Conservation (phyloP, 1,140 invertebrate genomes). For the Heliconius hermathena region DNA sequence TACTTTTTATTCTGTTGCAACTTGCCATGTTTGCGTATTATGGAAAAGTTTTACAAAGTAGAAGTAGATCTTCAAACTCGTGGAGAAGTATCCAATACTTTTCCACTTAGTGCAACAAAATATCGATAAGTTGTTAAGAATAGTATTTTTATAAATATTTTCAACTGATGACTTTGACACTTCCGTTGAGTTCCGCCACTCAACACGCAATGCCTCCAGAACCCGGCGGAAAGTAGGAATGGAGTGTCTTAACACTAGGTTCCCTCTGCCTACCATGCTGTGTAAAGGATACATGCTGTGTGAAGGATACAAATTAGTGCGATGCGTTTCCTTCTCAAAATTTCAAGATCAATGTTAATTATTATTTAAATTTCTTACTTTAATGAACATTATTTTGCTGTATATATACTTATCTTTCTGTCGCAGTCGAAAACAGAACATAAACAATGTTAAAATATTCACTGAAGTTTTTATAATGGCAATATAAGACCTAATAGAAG, state of each 20-base stretch:
- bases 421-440: not conserved
- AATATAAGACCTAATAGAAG: not conserved
- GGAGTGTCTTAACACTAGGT: no score
- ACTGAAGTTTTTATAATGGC: not conserved
- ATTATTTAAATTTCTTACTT: no score
- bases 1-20: slow-evolving; percentile 14
- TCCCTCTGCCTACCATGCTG: no score
- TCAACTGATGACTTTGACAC: not conserved
- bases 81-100: not conserved
- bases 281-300: no score
- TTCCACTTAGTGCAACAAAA: slow-evolving; percentile 11
- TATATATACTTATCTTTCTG: no score
- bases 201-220: no score
- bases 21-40: slow-evolving; percentile 11
- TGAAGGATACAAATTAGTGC: no score
- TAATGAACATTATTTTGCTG: no score
- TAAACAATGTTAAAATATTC: not conserved
- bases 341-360: no score
- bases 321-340: no score
- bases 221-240: no score
- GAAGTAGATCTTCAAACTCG: slow-evolving; percentile 1
- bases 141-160: slow-evolving; percentile 3
- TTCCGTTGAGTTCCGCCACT: no score
- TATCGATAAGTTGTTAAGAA: slow-evolving; percentile 10
- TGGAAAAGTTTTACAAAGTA: slow-evolving; percentile 7